Evolutionary conservation across 2,888 invertebrate species (phyloP).

Genomic region (Penaeus monodon): DNA sequence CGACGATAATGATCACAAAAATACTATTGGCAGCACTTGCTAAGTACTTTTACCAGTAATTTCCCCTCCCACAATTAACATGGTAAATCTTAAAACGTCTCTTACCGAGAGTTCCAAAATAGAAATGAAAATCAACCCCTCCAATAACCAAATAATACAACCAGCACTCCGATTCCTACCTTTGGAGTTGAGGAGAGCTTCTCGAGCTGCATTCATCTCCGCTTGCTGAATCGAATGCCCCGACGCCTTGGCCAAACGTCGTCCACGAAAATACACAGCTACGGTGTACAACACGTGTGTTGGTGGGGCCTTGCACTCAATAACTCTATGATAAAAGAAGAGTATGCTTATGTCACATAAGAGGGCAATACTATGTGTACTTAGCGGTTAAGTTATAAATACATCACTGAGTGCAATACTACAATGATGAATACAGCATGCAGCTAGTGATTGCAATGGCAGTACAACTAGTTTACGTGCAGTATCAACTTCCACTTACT

Average conservation of each 20-base stretch:
- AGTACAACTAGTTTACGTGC: neutral
- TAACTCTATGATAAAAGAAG: slow-evolving; percentile 77
- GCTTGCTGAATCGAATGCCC: slow-evolving; percentile 98
- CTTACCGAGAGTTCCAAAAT: no score
- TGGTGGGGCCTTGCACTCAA: slow-evolving; percentile 95
- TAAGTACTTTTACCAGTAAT: no score
- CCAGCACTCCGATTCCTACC: slow-evolving; percentile 71
- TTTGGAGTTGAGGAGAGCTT: slow-evolving; percentile 86
- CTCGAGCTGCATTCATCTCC: slow-evolving; percentile 97
- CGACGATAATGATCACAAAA: no score
- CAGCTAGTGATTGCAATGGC: neutral
- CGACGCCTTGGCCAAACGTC: slow-evolving; percentile 87
- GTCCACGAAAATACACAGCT: slow-evolving; percentile 94
- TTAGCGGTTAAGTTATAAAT: no score
- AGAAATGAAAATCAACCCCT: neutral
- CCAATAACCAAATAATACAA: neutral
- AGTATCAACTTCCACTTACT: slow-evolving; percentile 73
- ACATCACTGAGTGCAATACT: no score
- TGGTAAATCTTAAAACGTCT: no score
- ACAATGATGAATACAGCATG: no score
- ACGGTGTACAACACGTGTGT: slow-evolving; percentile 96
- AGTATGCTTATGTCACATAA: neutral
- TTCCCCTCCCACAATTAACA: no score
- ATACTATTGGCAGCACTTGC: no score
- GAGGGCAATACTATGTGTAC: no score